These are phyloP conservation scores for Sebastes oblongus DNA, from an alignment of 2,797 vertebrate genomes.

Conservation along the genomic window DNA sequence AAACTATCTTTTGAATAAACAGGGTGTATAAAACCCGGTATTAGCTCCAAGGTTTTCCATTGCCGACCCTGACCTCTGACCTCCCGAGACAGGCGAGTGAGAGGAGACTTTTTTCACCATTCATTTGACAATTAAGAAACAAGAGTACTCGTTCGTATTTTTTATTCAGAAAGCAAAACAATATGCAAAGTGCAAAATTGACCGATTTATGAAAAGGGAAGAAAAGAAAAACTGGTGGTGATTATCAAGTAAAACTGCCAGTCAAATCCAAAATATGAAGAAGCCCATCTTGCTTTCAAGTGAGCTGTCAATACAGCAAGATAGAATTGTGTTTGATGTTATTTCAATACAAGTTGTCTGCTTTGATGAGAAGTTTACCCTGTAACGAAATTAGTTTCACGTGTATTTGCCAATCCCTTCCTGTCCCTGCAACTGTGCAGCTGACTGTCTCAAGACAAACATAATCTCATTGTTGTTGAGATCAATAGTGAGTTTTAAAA, in stretches of 20 bases:
- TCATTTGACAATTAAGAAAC: background rate
- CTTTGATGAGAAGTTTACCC: background rate
- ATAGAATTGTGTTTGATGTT: background rate
- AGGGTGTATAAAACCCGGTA: background rate
- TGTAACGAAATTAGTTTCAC: background rate
- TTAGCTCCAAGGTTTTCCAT: background rate
- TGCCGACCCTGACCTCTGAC: background rate
- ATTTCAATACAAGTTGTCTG: background rate
- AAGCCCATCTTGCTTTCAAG: no score
- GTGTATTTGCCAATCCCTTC: background rate
- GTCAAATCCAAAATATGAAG: background rate
- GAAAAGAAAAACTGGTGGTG: no score
- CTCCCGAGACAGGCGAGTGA: background rate
- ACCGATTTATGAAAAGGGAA: no score
- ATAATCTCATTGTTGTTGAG: background rate
- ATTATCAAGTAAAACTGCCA: no score
- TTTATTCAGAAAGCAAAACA: background rate
- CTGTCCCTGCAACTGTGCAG: background rate
- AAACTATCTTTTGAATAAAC: background rate
- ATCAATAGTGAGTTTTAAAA: background rate
- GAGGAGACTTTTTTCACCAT: background rate
- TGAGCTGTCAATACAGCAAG: no score
- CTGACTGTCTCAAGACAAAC: background rate
- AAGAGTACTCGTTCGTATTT: background rate
- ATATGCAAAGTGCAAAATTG: background rate